Conservation (phyloP, 2,888 invertebrate species). For the Tholera decimalis region DNA sequence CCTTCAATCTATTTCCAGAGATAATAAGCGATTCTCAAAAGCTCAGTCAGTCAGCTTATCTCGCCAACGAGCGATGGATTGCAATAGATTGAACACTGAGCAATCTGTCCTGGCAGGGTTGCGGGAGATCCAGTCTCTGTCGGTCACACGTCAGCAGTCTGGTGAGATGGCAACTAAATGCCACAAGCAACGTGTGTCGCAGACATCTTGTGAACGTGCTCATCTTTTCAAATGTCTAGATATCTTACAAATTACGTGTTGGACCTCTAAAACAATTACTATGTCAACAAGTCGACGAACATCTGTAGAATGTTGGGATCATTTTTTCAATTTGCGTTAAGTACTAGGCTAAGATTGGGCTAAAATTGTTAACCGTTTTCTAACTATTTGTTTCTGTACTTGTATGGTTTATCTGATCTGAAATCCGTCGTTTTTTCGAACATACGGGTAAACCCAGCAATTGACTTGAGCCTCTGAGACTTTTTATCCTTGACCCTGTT, state of each 20-base stretch:
- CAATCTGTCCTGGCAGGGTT: conserved; percentile 3
- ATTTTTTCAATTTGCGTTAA: no score
- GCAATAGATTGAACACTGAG: conserved; percentile 28
- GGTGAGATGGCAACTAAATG: conserved; percentile 8
- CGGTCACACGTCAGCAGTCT: conserved; percentile 39
- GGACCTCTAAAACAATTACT: no score
- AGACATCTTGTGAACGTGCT: background rate
- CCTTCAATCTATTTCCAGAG: conserved; percentile 2
- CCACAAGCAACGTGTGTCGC: conserved; percentile 16
- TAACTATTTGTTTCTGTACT: no score
- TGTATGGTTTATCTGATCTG: no score
- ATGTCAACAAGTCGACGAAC: background rate
- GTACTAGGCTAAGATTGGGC: no score
- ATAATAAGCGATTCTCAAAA: conserved; percentile 26
- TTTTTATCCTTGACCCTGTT: no score
- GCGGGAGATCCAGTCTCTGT: background rate
- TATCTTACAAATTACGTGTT: background rate
- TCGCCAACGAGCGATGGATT: background rate
- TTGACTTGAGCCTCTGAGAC: no score
- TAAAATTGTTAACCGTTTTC: no score
- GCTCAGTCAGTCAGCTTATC: conserved; percentile 16
- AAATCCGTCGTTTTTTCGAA: no score
- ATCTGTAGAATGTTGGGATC: no score
- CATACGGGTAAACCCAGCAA: no score
- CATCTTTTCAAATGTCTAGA: background rate